phyloP scores from a whole-genome alignment of 2,888 invertebrate genomes.

The Drosophila paramelanica region DNA sequence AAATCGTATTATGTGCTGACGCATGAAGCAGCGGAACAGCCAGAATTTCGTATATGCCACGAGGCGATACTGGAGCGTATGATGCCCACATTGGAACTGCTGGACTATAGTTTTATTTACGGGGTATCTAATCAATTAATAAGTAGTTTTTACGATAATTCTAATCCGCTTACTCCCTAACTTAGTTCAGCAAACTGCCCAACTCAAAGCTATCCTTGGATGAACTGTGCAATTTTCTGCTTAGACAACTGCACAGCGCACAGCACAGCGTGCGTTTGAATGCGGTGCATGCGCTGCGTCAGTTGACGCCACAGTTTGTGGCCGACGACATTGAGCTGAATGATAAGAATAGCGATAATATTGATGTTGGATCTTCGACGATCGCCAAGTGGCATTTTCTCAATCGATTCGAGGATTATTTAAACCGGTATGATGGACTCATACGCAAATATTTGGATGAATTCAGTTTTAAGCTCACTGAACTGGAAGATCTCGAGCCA shows the following conservation, averaged over 20 bases:
- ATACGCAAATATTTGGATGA: conserved; percentile 80
- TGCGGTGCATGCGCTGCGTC: conserved; percentile 72
- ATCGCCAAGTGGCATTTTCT: conserved; percentile 82
- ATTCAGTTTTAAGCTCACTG: conserved; percentile 83
- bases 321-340: conserved; percentile 79
- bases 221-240: conserved; percentile 79
- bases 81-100: conserved; percentile 64
- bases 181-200: conserved; percentile 79
- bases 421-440: conserved; percentile 77
- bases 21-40: conserved; percentile 48
- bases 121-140: conserved; percentile 53
- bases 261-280: conserved; percentile 74
- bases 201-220: conserved; percentile 71
- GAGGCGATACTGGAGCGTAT: conserved; percentile 71
- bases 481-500: conserved; percentile 77
- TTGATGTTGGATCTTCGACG: conserved; percentile 49
- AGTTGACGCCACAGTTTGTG: conserved; percentile 79
- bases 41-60: conserved; percentile 58
- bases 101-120: conserved; percentile 80
- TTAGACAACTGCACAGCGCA: conserved; percentile 77
- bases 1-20: conserved; percentile 78
- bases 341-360: conserved; percentile 73
- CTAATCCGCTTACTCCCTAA: not conserved
- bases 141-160: not conserved
- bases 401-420: conserved; percentile 78